Evolutionary conservation across 2,113 vertebrate genomes (phyloP), one percentile per base, ranked within the genome.

Genomic region (Lampris megalopsis): DNA sequence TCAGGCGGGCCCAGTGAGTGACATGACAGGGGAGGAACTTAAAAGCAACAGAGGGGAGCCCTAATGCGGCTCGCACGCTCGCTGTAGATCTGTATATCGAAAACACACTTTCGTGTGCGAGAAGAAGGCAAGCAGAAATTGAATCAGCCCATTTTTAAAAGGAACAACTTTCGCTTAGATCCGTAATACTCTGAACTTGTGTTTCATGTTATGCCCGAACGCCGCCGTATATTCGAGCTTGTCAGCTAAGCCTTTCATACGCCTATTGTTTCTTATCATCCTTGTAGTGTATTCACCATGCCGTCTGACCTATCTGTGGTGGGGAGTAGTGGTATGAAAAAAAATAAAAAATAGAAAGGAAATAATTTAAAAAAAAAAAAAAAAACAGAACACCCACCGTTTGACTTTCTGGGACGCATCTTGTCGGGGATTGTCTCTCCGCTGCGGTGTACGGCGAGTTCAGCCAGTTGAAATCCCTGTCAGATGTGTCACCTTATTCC

Each of bases 391-490:
- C 68, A 74, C 64, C 36, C 43, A 68, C 9, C 66, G 79, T 85
- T 85, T 89, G 83, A 88, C 81, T 84, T 86, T 83, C 37, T 53
- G 71, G 60, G 84, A 83, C 41, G 45, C 78, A 71, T 87, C 83
- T 84, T 90, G 85, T 88, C 63, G 53, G 49, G 75, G 78, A 88
- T 87, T 83, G 88, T 90, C 86, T 92, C 41, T 59, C 80, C 63
- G 71, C 67, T 38, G 79, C 69, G 72, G 79, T 63, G 83, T 87
- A 83, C 83, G 82, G 78, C 81, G 70, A 82, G 84, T 93, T 90
- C 77, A 89, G 74, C 79, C 71, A 72, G 82, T 91, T 89, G 86
- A 93, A 92, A 92, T 90, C 87, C 88, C 86, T 81, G 88, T 93
- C 91, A 92, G 85, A 79, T 40, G 37, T 90, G 91, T 91, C 91